Percentiles rank a stretch among this genome's conserved stretches.
phyloP scores from a whole-genome alignment of 2,888 invertebrate species.

The Drosophila niveifrons region DNA sequence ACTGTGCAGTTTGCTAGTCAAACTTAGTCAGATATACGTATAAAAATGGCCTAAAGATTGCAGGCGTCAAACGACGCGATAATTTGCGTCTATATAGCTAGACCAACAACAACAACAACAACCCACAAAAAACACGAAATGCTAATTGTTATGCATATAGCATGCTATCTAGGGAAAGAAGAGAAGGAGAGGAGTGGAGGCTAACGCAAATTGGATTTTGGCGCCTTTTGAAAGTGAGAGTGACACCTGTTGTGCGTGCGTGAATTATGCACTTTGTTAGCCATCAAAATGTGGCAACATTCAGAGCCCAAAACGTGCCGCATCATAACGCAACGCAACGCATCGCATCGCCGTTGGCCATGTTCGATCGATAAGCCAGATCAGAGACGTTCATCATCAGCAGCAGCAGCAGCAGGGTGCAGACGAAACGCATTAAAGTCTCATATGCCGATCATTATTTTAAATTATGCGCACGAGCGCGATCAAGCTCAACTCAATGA shows the following conservation, averaged over 20 bases:
- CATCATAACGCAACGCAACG: slow-evolving; percentile 33
- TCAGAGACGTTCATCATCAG: slow-evolving; percentile 33
- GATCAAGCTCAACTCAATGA: slow-evolving; percentile 20
- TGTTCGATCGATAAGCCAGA: slow-evolving; percentile 68
- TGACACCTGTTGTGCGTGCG: slow-evolving; percentile 69
- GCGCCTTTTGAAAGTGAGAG: slow-evolving; percentile 71
- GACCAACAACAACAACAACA: slow-evolving; percentile 25
- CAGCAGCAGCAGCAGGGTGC: slow-evolving; percentile 13
- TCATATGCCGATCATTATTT: slow-evolving; percentile 78
- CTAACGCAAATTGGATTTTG: slow-evolving; percentile 58
- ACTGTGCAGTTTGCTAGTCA: slow-evolving; percentile 29
- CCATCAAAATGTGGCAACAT: slow-evolving; percentile 61
- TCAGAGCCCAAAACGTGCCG: slow-evolving; percentile 27
- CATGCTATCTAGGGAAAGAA: slow-evolving; percentile 32
- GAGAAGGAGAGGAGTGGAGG: slow-evolving; percentile 6
- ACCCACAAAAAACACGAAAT: slow-evolving; percentile 47
- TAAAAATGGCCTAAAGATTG: slow-evolving; percentile 57
- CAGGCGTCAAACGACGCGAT: slow-evolving; percentile 61
- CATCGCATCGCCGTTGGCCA: slow-evolving; percentile 41
- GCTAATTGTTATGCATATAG: slow-evolving; percentile 77
- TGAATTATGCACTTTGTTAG: slow-evolving; percentile 55
- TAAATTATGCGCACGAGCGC: slow-evolving; percentile 80
- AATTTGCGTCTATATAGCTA: slow-evolving; percentile 45
- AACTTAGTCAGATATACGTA: slow-evolving; percentile 24
- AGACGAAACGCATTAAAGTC: slow-evolving; percentile 79